These are phyloP conservation scores for Linepithema humile DNA, from an alignment of 1,140 invertebrate species.

Conservation along the genomic window DNA sequence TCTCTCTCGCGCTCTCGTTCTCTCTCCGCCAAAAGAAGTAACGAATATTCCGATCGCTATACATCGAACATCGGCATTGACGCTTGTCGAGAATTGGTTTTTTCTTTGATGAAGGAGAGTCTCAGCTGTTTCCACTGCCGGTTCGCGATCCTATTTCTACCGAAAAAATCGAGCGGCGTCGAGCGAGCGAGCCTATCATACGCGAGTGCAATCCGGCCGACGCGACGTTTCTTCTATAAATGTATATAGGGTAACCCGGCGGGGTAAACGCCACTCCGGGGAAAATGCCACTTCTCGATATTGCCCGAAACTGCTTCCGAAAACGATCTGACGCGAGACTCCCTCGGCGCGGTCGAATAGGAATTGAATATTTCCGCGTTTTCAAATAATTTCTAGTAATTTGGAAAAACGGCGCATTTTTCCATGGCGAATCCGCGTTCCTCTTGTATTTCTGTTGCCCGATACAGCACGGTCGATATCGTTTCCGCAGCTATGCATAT, in stretches of 20 bases:
- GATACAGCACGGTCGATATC: neutral
- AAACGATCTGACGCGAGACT: conserved; percentile 1
- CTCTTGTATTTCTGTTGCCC: neutral
- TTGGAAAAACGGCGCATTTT: neutral
- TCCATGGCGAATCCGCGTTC: neutral
- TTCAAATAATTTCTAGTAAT: conserved; percentile 33
- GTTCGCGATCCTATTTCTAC: neutral
- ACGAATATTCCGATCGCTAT: neutral
- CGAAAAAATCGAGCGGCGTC: conserved; percentile 29
- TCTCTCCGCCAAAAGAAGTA: neutral
- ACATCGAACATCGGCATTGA: conserved; percentile 15
- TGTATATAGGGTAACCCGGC: neutral
- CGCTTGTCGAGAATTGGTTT: conserved; percentile 36
- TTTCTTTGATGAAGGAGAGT: conserved; percentile 22
- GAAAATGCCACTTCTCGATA: conserved; percentile 27
- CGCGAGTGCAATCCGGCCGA: conserved; percentile 7
- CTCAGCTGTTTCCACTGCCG: conserved; percentile 10
- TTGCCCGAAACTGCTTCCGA: conserved; percentile 23
- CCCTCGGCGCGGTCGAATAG: neutral
- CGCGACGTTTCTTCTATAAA: conserved; percentile 6
- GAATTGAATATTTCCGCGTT: conserved; percentile 2
- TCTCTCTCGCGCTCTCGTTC: neutral
- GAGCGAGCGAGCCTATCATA: conserved; percentile 3
- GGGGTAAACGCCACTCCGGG: conserved; percentile 8
- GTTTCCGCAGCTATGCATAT: neutral